phyloP scores from a whole-genome alignment of 2,113 vertebrate genomes.

The Xiphophorus hellerii region DNA sequence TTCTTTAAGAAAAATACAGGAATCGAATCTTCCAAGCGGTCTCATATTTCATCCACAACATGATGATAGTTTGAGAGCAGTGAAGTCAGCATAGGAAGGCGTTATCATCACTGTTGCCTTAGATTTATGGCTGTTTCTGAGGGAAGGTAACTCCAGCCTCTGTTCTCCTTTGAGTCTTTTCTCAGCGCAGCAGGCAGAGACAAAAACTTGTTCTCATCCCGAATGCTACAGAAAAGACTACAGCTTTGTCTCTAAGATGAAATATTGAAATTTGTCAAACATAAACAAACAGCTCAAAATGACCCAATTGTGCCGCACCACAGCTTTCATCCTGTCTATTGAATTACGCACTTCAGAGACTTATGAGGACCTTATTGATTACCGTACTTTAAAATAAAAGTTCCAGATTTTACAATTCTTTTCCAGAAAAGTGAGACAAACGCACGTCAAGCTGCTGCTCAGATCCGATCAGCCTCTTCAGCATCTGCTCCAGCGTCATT shows the following conservation, averaged over 20 bases:
- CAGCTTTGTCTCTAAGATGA: slow-evolving; percentile 56
- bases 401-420: neutral
- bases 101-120: slow-evolving; percentile 23
- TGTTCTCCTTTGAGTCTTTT: slow-evolving; percentile 43
- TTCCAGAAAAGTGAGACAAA: slow-evolving; percentile 20
- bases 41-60: slow-evolving; percentile 43
- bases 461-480: slow-evolving; percentile 35
- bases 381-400: slow-evolving; percentile 5
- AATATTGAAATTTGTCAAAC: slow-evolving; percentile 32
- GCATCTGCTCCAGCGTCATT: slow-evolving; percentile 49
- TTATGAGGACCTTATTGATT: slow-evolving; percentile 8
- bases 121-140: slow-evolving; percentile 36
- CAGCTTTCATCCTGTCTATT: slow-evolving; percentile 30
- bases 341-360: slow-evolving; percentile 25
- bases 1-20: no score
- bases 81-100: slow-evolving; percentile 26
- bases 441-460: neutral
- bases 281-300: slow-evolving; percentile 35
- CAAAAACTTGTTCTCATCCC: slow-evolving; percentile 17
- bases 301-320: slow-evolving; percentile 8
- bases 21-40: neutral
- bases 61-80: slow-evolving; percentile 42
- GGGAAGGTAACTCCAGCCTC: slow-evolving; percentile 42
- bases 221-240: slow-evolving; percentile 29
- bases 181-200: slow-evolving; percentile 27